Evolutionary conservation across 2,797 vertebrate species (phyloP).

Genomic region (Eulemur coronatus): DNA sequence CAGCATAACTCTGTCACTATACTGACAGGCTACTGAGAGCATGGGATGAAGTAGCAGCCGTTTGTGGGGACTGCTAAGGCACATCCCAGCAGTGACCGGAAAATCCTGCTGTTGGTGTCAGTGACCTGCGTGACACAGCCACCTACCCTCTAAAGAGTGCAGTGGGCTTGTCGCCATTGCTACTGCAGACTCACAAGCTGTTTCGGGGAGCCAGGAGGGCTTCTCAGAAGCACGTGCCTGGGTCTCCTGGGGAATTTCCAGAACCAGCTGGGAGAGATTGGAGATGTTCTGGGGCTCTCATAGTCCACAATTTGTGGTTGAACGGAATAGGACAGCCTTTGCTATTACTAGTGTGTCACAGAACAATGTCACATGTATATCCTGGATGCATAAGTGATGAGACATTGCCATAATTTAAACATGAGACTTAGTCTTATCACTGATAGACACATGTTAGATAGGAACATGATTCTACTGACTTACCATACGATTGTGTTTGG

Average conservation of each 20-base stretch:
- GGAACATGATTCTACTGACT: background rate
- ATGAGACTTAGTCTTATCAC: background rate
- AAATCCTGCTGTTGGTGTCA: background rate
- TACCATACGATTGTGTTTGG: background rate
- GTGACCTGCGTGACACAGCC: background rate
- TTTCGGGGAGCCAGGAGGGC: background rate
- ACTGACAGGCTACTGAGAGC: background rate
- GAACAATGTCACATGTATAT: background rate
- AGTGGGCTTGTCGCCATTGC: rapidly evolving
- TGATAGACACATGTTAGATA: background rate
- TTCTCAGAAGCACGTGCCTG: background rate
- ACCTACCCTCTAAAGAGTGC: background rate
- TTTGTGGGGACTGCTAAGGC: no score
- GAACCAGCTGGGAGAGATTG: background rate
- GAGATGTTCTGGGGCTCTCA: background rate
- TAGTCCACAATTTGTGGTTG: background rate
- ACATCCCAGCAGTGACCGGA: background rate
- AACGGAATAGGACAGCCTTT: background rate
- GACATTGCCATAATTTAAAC: rapidly evolving
- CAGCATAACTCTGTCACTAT: no score
- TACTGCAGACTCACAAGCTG: background rate
- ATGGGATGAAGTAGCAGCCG: background rate
- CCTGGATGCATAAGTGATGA: background rate
- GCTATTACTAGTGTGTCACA: background rate
- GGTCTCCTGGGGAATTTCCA: background rate